Base-by-base conservation (phyloP, 2,888 invertebrate genomes). In the Nomada lathburiana region DNA sequence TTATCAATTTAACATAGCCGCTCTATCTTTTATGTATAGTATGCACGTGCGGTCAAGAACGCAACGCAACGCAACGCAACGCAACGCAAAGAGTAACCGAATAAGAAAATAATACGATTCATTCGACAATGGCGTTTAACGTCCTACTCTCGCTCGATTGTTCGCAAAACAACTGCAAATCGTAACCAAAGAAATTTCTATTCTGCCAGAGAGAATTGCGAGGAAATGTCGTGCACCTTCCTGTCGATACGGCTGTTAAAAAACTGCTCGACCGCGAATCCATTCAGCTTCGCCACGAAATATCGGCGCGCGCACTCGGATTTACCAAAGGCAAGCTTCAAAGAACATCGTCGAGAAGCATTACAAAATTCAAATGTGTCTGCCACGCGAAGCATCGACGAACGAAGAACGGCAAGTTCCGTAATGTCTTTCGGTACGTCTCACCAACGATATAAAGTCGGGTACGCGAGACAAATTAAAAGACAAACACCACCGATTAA, bases 281-380 rank as follows among this genome's bases (percentile, higher is more conserved):
- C 42, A 4, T 20, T 23, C 36, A 42, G 5, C 7, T 20, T 72
- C 0, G 20, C 26, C 0, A 44, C 42, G 7, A 72, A n/a, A 26
- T 26, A 20, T 62, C 72, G 81, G 2, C 20, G 47, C 26, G 95
- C 95, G 20, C 96, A 96, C 90, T 95, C 95, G 3, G 96, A 96
- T 88, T 92, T 96, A 52, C 94, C 94, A 65, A 93, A 95, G 65
- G 95, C 96, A 44, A 95, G 95, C 90, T 96, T 96, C 89, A 92
- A 94, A 29, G 93, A 92, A 16, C 95, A 95, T 90, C 94, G 96
- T 47, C 92, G 94, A 44, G 92, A 94, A n/a, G 91, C 92, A 10
- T 89, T 93, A 7, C 89, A 93, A 76, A 92, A 94, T 85, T 91
- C 94, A 0, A 88, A 91, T n/a, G 84, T 90, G 2, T 83, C 86